Conservation (phyloP, 2,113 vertebrate species). For the Callospermophilus lateralis region DNA sequence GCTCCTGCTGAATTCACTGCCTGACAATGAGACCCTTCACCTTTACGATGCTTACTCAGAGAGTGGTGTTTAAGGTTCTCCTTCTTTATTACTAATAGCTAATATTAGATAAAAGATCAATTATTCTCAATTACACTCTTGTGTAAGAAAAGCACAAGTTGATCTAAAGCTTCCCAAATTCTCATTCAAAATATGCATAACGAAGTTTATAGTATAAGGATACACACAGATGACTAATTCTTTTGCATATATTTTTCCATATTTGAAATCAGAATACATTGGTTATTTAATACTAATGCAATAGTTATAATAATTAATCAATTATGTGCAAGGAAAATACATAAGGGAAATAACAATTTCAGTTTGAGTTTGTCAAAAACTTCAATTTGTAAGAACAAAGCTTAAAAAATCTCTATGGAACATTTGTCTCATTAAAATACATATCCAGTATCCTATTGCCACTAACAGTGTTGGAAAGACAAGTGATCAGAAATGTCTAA, state of each 20-base stretch:
- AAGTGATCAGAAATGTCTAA: conserved; percentile 3
- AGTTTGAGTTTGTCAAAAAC: no score
- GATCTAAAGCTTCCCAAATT: conserved; percentile 52
- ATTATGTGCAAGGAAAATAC: no score
- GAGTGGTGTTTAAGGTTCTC: not conserved
- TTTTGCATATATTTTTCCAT: no score
- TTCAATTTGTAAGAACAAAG: no score
- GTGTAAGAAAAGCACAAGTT: conserved; percentile 63
- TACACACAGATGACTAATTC: no score
- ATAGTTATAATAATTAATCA: no score
- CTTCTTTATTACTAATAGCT: not conserved
- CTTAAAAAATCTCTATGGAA: no score
- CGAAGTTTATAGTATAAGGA: no score
- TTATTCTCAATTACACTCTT: not conserved
- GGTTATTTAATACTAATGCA: no score
- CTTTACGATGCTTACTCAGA: not conserved
- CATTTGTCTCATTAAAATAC: conserved; percentile 47
- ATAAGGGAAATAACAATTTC: no score
- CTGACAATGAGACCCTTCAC: not conserved
- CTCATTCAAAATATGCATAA: not conserved
- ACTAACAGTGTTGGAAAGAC: conserved; percentile 24
- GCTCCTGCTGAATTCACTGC: not conserved
- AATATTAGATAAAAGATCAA: conserved; percentile 22
- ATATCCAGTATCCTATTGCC: not conserved
- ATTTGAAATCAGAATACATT: no score